Evolutionary conservation across 2,888 invertebrate species (phyloP), one percentile per base, ranked within the genome.

Genomic region (Agrotis puta): DNA sequence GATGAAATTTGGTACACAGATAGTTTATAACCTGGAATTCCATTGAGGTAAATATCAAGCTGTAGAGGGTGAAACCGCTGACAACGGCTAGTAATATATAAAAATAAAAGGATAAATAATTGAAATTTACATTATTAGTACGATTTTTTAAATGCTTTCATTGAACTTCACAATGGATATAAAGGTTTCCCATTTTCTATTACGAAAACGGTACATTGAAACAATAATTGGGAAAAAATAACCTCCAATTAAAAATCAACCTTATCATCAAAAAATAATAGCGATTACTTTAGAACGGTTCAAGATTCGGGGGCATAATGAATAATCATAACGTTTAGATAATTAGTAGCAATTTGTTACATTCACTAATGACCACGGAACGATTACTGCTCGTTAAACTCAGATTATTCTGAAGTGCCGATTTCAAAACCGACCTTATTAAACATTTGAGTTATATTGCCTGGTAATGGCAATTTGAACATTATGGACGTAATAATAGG

Each of bases 301-400:
- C 56, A 77, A 81, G 79, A 77, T 73, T 72, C 22, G 27, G 61
- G 59, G 58, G 67, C 51, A 59, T 16, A 66, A n/a, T n/a, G n/a
- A 74, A 82, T 70, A 72, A 81, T 69, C 58, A 61, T 81, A 63
- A 53, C 70, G 48, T 79, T 79, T 78, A 59, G 51, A 71, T 83
- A 81, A 83, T 79, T 71, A 71, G 47, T 56, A 75, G 39, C 70
- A 68, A 75, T 82, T 81, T 51, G 62, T 81, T 57, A 73, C 64
- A 53, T 43, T 48, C 50, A 62, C 56, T 72, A 71, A 72, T 74
- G 61, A 47, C 51, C 64, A 18, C 48, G 33, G 54, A 69, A 75
- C 66, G 62, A 51, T 83, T 62, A 73, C 54, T 59, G 57, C 50
- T 45, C 24, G 33, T 72, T 67, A 63, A 64, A 73, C 20, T n/a